These are phyloP conservation scores for Girardinus metallicus DNA, from an alignment of 2,797 vertebrate species.

Conservation along the genomic window DNA sequence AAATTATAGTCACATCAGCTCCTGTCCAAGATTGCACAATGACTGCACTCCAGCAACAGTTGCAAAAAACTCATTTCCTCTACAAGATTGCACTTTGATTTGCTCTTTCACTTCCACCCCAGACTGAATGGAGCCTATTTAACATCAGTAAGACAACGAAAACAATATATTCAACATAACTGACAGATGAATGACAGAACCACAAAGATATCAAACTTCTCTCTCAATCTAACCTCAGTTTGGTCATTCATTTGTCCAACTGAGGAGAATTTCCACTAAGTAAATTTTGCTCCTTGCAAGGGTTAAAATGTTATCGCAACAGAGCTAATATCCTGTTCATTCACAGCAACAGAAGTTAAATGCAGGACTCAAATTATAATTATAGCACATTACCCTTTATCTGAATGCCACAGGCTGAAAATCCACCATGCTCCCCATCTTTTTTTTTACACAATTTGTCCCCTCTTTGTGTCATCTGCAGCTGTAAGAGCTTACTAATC, in stretches of 20 bases:
- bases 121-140: not conserved
- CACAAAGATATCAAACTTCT: not conserved
- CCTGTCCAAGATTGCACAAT: not conserved
- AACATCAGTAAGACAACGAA: not conserved
- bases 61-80: not conserved
- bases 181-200: not conserved
- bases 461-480: slow-evolving; percentile 57
- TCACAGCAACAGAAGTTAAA: not conserved
- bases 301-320: not conserved
- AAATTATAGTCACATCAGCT: not conserved
- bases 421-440: slow-evolving; percentile 7
- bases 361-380: not conserved
- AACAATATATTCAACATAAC: not conserved
- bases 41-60: not conserved
- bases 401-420: slow-evolving; percentile 10
- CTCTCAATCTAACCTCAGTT: not conserved
- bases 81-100: not conserved
- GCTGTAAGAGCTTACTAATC: slow-evolving; percentile 55
- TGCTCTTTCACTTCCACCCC: not conserved
- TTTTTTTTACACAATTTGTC: slow-evolving; percentile 20
- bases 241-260: not conserved
- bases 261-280: not conserved
- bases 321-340: not conserved
- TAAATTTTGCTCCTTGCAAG: not conserved
- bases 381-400: not conserved